A percentile compares a stretch with the other conserved stretches of the same genome.
phyloP scores from a whole-genome alignment of 2,113 vertebrate genomes.

The Microcebus jonahi region DNA sequence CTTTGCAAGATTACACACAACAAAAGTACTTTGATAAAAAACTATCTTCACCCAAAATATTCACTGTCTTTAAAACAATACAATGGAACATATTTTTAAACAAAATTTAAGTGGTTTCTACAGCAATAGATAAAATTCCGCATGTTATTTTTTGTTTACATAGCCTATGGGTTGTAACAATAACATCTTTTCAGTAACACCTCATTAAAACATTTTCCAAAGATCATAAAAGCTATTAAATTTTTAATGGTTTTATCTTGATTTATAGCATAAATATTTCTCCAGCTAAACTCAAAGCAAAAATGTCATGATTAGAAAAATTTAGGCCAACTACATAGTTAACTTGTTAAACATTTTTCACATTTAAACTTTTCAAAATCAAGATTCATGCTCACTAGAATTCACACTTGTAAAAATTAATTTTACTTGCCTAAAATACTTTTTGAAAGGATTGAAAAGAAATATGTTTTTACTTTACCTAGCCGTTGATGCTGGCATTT shows the following conservation, averaged over 20 bases:
- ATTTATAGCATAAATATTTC: background rate
- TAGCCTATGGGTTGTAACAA: background rate
- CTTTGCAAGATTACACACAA: background rate
- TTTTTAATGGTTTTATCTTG: background rate
- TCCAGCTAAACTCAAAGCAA: constrained; percentile 8
- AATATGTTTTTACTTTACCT: constrained; percentile 68
- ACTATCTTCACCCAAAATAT: background rate
- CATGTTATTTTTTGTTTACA: constrained; percentile 27
- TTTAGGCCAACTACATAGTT: background rate
- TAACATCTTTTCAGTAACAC: constrained; percentile 9
- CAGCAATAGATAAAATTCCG: background rate
- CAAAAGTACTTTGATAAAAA: background rate
- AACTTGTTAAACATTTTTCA: background rate
- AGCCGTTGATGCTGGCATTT: constrained; percentile 46
- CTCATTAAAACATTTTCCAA: constrained; percentile 17
- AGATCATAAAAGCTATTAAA: background rate
- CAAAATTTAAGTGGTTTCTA: background rate
- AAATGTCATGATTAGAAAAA: background rate
- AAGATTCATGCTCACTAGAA: background rate
- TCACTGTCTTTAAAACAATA: constrained; percentile 6
- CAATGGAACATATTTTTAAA: background rate
- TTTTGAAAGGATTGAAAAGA: background rate
- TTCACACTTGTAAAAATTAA: background rate
- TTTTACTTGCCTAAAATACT: background rate
- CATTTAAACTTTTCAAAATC: constrained; percentile 34